phyloP scores from a whole-genome alignment of 2,113 vertebrate genomes.

The Bufo gargarizans region DNA sequence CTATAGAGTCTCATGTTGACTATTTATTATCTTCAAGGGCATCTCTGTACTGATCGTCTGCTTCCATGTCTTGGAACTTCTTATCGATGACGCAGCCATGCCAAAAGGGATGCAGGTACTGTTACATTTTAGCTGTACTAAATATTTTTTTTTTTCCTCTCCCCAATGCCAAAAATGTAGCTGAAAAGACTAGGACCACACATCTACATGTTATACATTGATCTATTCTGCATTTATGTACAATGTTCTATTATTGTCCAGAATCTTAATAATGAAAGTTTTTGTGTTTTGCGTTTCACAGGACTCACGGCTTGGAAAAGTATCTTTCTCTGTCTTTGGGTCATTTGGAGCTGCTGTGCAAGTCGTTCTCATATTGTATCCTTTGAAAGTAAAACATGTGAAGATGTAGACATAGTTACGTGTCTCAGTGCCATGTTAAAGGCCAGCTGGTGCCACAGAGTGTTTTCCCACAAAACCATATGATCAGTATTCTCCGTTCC shows the following conservation, averaged over 20 bases:
- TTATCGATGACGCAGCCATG: slow-evolving; percentile 92
- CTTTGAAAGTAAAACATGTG: slow-evolving; percentile 63
- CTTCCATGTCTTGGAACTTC: slow-evolving; percentile 91
- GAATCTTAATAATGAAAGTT: not conserved
- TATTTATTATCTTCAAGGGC: slow-evolving; percentile 71
- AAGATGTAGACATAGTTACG: not conserved
- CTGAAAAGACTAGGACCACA: too few species aligned
- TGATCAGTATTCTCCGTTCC: not conserved
- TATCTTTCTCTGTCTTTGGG: slow-evolving; percentile 94
- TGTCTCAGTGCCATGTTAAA: not conserved
- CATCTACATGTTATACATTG: too few species aligned
- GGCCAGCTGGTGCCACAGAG: not conserved
- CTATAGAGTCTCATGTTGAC: not conserved
- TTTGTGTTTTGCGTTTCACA: slow-evolving; percentile 61
- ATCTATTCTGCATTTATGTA: not conserved
- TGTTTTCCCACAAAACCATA: too few species aligned
- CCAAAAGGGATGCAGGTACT: slow-evolving; percentile 91
- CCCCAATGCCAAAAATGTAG: too few species aligned
- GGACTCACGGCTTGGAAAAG: slow-evolving; percentile 87
- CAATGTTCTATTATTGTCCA: not conserved
- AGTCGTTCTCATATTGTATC: slow-evolving; percentile 97
- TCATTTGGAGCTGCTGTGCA: slow-evolving; percentile 91
- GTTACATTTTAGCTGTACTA: not conserved
- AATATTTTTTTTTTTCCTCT: not conserved
- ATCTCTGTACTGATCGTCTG: slow-evolving; percentile 92